Evolutionary conservation across 2,797 vertebrate species (phyloP).

Genomic region (Sternotherus odoratus): DNA sequence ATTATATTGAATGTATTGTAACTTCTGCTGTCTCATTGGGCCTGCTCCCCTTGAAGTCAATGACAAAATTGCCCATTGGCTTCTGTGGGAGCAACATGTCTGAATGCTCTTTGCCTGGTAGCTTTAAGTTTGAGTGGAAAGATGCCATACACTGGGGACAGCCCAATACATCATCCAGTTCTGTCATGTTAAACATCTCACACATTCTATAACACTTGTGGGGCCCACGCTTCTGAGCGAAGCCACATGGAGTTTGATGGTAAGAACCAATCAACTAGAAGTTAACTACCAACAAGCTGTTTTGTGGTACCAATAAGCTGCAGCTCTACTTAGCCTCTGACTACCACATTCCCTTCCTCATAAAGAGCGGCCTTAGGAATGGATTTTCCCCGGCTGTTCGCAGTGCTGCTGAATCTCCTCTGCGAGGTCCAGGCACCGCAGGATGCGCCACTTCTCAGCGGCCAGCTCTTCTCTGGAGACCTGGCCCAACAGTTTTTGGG

Average conservation of each 20-base stretch:
- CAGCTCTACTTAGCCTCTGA: not conserved
- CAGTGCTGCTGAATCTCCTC: slow-evolving; percentile 86
- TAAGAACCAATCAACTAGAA: slow-evolving; percentile 23
- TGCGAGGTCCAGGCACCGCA: slow-evolving; percentile 89
- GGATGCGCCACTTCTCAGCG: slow-evolving; percentile 84
- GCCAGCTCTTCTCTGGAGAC: slow-evolving; percentile 82
- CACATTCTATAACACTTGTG: not conserved
- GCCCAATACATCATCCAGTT: not conserved
- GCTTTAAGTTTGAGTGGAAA: not conserved
- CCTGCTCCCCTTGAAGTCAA: not conserved
- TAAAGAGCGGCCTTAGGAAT: slow-evolving; percentile 31
- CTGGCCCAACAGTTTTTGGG: slow-evolving; percentile 86
- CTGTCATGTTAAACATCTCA: not conserved
- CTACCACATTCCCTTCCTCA: not conserved
- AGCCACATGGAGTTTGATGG: not conserved
- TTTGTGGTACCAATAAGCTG: not conserved
- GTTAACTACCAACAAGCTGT: slow-evolving; percentile 3
- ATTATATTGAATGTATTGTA: not conserved
- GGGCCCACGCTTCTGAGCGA: not conserved
- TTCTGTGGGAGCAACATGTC: not conserved
- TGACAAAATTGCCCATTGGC: not conserved
- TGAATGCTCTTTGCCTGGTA: not conserved
- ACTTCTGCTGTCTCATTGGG: slow-evolving; percentile 1
- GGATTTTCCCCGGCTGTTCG: slow-evolving; percentile 46
- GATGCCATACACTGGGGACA: not conserved